phyloP scores from a whole-genome alignment of 2,888 invertebrate species.

The Scaptomyza cyrtandrae region DNA sequence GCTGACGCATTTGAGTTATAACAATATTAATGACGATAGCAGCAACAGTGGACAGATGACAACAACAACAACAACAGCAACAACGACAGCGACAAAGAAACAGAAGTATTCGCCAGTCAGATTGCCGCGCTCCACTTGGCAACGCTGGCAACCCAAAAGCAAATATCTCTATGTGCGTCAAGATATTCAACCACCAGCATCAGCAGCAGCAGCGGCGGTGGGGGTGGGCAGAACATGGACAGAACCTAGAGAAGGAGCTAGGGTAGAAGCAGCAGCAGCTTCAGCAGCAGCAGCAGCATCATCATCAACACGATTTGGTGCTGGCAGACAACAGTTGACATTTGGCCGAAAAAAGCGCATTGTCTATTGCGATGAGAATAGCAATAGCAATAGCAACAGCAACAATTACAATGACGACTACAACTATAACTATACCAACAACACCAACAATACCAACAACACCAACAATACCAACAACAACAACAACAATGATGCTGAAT shows the following conservation, averaged over 20 bases:
- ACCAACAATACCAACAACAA: slow-evolving; percentile 2
- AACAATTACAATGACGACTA: neutral
- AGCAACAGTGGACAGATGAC: slow-evolving; percentile 12
- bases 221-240: too few relatives aligned
- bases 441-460: slow-evolving; percentile 1
- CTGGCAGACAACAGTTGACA: slow-evolving; percentile 30
- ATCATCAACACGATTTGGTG: neutral
- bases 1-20: neutral
- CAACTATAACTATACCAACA: slow-evolving; percentile 3
- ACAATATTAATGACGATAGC: neutral
- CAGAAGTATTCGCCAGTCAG: neutral
- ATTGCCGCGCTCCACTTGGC: too few relatives aligned
- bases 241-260: too few relatives aligned
- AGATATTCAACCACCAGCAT: neutral
- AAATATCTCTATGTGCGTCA: slow-evolving; percentile 60
- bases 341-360: neutral
- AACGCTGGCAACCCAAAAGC: slow-evolving; percentile 16
- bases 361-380: too few relatives aligned
- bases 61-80: slow-evolving; percentile 17
- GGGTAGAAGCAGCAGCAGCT: neutral
- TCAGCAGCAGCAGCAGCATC: neutral
- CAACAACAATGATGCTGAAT: slow-evolving; percentile 11
- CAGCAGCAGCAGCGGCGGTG: neutral
- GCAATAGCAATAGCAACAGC: too few relatives aligned
- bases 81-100: slow-evolving; percentile 1